These are phyloP conservation scores for Syrphus vitripennis DNA, from an alignment of 2,888 invertebrate species.

Conservation along the genomic window DNA sequence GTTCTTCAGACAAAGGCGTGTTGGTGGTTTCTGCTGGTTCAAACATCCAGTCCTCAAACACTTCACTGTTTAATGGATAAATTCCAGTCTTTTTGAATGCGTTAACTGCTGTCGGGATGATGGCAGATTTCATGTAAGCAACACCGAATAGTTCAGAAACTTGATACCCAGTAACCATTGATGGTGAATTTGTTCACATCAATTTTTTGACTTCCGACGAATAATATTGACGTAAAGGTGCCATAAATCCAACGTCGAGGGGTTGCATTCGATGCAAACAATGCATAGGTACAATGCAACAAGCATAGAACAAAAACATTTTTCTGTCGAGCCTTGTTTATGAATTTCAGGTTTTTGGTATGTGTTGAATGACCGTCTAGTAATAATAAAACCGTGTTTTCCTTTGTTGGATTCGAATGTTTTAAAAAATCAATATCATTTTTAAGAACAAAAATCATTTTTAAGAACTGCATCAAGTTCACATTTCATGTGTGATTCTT, in stretches of 20 bases:
- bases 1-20: background rate
- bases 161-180: background rate
- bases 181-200: background rate
- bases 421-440: no score
- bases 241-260: no score
- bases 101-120: background rate
- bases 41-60: background rate
- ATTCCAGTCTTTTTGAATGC: background rate
- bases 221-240: no score
- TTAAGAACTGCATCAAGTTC: no score
- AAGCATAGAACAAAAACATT: background rate
- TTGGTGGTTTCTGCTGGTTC: background rate
- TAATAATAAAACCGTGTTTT: background rate
- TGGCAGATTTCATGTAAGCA: background rate
- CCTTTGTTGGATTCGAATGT: no score
- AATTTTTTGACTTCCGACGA: no score
- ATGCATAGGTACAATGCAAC: no score
- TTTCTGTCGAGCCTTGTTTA: background rate
- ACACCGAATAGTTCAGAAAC: background rate
- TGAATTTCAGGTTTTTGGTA: background rate
- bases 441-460: no score
- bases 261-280: no score
- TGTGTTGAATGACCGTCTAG: background rate
- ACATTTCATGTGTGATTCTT: no score
- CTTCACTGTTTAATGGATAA: background rate